These are phyloP conservation scores for Hydrozoanthus tunicans DNA, from an alignment of 64 coral and sea anemone species.

Conservation along the genomic window DNA sequence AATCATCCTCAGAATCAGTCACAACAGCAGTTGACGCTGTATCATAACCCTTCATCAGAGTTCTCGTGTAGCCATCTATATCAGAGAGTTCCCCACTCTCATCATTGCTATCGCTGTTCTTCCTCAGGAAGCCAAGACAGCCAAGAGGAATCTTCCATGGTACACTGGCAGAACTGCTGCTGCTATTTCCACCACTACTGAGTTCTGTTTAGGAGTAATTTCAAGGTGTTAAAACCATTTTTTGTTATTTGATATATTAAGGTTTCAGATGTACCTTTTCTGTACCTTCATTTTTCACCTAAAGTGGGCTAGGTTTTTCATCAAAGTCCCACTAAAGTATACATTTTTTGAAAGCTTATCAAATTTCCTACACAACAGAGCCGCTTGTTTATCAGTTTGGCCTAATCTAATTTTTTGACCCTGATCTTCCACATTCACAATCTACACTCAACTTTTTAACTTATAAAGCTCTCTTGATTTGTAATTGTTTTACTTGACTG, in stretches of 20 bases:
- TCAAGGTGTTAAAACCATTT: background rate
- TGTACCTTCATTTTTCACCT: too few relatives aligned
- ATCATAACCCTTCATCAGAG: conserved; percentile 74
- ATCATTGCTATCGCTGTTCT: conserved; percentile 40
- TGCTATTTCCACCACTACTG: conserved; percentile 24
- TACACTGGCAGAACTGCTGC: background rate
- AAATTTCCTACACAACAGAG: too few relatives aligned
- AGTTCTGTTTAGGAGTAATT: conserved; percentile 2
- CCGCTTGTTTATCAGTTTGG: too few relatives aligned
- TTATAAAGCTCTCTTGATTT: too few relatives aligned
- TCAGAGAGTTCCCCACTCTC: conserved; percentile 27
- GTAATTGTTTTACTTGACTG: too few relatives aligned
- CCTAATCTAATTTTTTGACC: too few relatives aligned
- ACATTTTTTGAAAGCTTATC: too few relatives aligned
- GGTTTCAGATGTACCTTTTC: background rate
- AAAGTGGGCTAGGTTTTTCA: too few relatives aligned
- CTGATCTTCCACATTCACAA: too few relatives aligned
- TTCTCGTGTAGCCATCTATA: background rate
- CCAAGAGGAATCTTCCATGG: background rate
- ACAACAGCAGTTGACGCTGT: conserved; percentile 77
- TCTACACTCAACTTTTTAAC: too few relatives aligned
- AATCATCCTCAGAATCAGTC: conserved; percentile 85
- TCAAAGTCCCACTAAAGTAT: too few relatives aligned
- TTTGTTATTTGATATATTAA: background rate
- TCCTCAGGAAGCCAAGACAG: conserved; percentile 15